Percentiles rank a stretch among this genome's conserved stretches.
Evolutionary conservation across 1,140 invertebrate species (phyloP).

Genomic region (Drosophila grimshawi): DNA sequence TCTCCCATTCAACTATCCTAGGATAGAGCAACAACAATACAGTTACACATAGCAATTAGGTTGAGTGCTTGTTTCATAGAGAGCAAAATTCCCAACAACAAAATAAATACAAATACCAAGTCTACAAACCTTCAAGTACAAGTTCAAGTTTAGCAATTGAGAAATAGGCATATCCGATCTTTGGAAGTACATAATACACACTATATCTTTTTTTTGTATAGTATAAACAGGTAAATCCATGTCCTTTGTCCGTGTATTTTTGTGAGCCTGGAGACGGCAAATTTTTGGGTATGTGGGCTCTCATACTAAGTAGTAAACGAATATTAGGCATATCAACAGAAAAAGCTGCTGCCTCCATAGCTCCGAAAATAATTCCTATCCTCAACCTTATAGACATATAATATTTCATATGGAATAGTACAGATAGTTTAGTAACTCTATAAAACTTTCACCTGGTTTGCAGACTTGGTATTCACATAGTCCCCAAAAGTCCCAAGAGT

Average conservation of each 20-base stretch:
- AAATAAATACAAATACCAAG: slow-evolving; percentile 4
- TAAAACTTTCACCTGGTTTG: background rate
- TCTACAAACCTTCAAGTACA: background rate
- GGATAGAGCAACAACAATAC: background rate
- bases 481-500: slow-evolving; percentile 6
- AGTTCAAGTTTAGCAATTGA: background rate
- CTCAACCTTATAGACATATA: background rate
- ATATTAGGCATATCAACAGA: background rate
- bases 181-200: background rate
- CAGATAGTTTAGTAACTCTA: background rate
- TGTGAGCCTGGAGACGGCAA: no score
- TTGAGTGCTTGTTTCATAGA: no score
- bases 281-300: no score
- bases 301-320: no score
- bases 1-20: background rate
- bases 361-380: background rate
- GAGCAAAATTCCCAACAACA: background rate
- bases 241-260: background rate
- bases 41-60: background rate
- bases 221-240: background rate
- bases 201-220: background rate
- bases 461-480: slow-evolving; percentile 8
- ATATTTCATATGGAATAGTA: background rate
- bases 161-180: slow-evolving; percentile 2
- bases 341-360: background rate